Evolutionary conservation across 2,113 vertebrate genomes (phyloP).

Genomic region (Bagarius yarrelli): DNA sequence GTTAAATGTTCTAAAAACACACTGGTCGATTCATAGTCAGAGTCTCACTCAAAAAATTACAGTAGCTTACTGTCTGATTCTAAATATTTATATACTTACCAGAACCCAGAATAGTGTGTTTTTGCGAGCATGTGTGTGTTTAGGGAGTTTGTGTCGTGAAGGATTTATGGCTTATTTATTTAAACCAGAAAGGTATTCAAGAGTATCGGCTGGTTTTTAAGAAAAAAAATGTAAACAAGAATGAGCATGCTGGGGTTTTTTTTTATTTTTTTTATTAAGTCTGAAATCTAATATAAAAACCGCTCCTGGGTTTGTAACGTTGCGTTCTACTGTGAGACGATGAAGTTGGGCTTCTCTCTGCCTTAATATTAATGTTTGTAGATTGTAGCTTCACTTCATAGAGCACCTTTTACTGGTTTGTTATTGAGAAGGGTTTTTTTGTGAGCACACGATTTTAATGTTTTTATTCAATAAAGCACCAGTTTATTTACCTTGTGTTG

Average conservation of each 20-base stretch:
- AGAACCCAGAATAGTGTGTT: conserved; percentile 25
- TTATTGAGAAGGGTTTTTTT: conserved; percentile 47
- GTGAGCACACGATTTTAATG: conserved; percentile 36
- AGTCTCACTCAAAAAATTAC: conserved; percentile 24
- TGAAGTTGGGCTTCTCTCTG: conserved; percentile 35
- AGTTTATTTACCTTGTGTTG: conserved; percentile 34
- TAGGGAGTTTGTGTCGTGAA: conserved; percentile 15
- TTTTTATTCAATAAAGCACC: conserved; percentile 50
- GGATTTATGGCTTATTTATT: conserved; percentile 37
- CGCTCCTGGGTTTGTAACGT: conserved; percentile 30
- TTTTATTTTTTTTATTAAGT: background rate
- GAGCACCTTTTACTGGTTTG: conserved; percentile 53
- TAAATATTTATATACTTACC: conserved; percentile 28
- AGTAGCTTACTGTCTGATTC: conserved; percentile 26
- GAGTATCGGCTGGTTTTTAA: background rate
- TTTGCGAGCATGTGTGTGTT: conserved; percentile 8
- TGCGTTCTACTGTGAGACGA: conserved; percentile 50
- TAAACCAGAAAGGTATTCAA: conserved; percentile 5
- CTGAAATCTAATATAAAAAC: conserved; percentile 26
- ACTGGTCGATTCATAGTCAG: conserved; percentile 34
- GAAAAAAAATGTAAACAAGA: background rate
- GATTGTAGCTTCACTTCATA: conserved; percentile 38
- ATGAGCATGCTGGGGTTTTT: background rate
- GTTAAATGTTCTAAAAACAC: conserved; percentile 24
- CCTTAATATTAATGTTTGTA: conserved; percentile 44